Evolutionary conservation across 2,888 invertebrate species (phyloP).

Genomic region (Oligia strigilis): DNA sequence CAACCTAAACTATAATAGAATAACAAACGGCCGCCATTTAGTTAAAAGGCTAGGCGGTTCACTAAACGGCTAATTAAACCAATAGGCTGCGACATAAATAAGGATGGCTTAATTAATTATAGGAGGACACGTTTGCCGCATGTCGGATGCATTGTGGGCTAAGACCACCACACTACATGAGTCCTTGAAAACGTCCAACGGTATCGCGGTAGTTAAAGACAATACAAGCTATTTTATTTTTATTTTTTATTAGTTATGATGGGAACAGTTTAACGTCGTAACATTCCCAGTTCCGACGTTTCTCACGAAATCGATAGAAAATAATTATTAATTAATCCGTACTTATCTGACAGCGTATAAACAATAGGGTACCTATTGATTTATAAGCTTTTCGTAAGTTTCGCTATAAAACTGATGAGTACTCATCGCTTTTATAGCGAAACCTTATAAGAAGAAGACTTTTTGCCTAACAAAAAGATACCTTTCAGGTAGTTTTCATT

Average conservation of each 20-base stretch:
- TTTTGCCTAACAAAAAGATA: slow-evolving; percentile 37
- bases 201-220: too few relatives aligned
- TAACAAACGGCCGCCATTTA: too few relatives aligned
- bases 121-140: too few relatives aligned
- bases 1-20: too few relatives aligned
- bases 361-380: slow-evolving; percentile 6
- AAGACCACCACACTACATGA: too few relatives aligned
- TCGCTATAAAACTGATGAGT: background rate
- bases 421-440: slow-evolving; percentile 24
- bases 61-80: too few relatives aligned
- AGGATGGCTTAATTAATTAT: too few relatives aligned
- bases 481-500: slow-evolving; percentile 31
- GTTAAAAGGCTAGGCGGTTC: too few relatives aligned
- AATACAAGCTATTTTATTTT: background rate
- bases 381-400: background rate
- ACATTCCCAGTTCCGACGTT: background rate
- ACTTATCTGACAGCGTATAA: background rate
- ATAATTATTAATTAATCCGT: background rate
- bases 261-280: background rate
- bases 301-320: slow-evolving; percentile 2
- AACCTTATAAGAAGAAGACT: slow-evolving; percentile 33
- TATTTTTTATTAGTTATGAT: background rate
- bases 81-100: too few relatives aligned
- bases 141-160: too few relatives aligned
- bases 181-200: too few relatives aligned